Percentiles rank a stretch among this genome's conserved stretches.
These are phyloP conservation scores for Lethrus apterus DNA, from an alignment of 1,140 invertebrate genomes.

Conservation along the genomic window DNA sequence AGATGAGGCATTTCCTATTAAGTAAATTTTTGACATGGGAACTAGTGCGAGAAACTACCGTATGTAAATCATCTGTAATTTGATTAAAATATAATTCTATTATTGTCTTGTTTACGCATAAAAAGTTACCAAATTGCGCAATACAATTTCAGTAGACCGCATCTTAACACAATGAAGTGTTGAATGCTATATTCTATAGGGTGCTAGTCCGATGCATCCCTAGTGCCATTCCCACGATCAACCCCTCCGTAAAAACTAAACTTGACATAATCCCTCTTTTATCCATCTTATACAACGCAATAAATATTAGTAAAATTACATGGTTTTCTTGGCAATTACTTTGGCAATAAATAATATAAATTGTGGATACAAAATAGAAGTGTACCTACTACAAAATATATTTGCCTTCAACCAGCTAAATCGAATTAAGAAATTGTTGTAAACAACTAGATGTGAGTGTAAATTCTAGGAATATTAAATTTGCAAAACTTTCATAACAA, in stretches of 20 bases:
- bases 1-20: too few relatives aligned
- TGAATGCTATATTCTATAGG: background rate
- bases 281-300: background rate
- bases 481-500: too few relatives aligned
- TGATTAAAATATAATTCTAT: slow-evolving; percentile 7
- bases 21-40: too few relatives aligned
- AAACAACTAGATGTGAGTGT: too few relatives aligned
- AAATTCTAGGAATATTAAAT: too few relatives aligned
- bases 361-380: too few relatives aligned
- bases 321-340: too few relatives aligned
- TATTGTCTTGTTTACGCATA: background rate
- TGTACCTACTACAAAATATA: too few relatives aligned
- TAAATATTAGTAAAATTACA: slow-evolving; percentile 4
- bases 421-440: too few relatives aligned
- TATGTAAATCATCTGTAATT: slow-evolving; percentile 6
- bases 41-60: too few relatives aligned
- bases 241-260: background rate
- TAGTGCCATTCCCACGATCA: slow-evolving; percentile 4
- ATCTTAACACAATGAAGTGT: slow-evolving; percentile 2
- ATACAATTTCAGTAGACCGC: slow-evolving; percentile 2
- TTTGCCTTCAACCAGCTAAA: too few relatives aligned
- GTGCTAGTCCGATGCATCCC: background rate
- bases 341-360: too few relatives aligned
- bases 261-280: slow-evolving; percentile 3
- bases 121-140: slow-evolving; percentile 9